phyloP scores from a whole-genome alignment of 2,888 invertebrate species.

The Trichacis sp. region DNA sequence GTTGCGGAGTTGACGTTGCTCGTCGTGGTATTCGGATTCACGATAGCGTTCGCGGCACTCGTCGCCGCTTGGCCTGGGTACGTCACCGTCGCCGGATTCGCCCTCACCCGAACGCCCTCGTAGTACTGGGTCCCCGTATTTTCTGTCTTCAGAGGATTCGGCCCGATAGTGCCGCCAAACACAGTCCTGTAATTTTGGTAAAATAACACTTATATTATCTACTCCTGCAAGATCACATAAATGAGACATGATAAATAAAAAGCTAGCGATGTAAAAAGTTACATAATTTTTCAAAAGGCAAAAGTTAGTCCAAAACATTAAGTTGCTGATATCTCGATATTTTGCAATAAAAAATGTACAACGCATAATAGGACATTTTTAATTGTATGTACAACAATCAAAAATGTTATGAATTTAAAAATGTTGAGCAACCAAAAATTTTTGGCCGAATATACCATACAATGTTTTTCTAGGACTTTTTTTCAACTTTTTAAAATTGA shows the following conservation, averaged over 20 bases:
- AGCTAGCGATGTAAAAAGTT: neutral
- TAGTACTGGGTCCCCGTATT: conserved; percentile 75
- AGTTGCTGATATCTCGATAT: no score
- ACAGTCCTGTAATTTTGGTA: conserved; percentile 75
- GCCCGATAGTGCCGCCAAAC: conserved; percentile 86
- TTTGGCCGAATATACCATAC: no score
- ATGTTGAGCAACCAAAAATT: no score
- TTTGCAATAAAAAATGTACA: no score
- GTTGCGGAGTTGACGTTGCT: conserved; percentile 58
- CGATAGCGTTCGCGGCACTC: conserved; percentile 37
- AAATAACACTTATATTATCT: conserved; percentile 5
- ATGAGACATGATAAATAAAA: no score
- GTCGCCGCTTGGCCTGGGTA: conserved; percentile 60
- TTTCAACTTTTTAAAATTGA: no score
- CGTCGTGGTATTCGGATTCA: conserved; percentile 52
- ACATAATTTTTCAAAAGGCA: neutral
- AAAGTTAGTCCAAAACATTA: no score
- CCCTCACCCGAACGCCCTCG: conserved; percentile 78
- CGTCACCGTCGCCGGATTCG: conserved; percentile 72
- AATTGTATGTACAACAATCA: no score
- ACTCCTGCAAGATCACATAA: no score
- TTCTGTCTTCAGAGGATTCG: conserved; percentile 78
- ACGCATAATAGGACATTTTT: neutral
- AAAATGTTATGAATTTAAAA: no score
- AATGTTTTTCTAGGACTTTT: no score